Conservation (phyloP, 2,113 vertebrate genomes). For the Dipodomys ordii region DNA sequence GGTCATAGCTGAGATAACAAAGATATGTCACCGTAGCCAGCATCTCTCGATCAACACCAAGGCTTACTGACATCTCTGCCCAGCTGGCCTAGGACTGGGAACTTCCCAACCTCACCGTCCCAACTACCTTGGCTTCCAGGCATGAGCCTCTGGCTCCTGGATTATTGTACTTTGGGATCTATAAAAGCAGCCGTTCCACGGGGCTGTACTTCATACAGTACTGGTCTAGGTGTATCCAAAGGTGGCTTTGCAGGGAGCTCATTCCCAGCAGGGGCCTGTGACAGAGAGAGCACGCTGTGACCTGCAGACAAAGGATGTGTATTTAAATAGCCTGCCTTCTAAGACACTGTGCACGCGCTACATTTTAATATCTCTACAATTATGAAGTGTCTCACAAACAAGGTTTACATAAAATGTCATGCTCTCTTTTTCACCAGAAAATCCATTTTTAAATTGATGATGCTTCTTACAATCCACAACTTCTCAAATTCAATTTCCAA, state of each 20-base stretch:
- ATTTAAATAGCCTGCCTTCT: not conserved
- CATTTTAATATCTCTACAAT: not conserved
- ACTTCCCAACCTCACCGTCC: too few relatives aligned
- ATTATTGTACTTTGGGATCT: not conserved
- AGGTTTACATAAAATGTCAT: not conserved
- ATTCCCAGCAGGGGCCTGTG: accelerated
- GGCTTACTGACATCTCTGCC: too few relatives aligned
- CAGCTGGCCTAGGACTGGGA: too few relatives aligned
- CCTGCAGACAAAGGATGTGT: too few relatives aligned
- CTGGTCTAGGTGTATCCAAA: accelerated
- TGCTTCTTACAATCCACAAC: not conserved
- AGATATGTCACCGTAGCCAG: too few relatives aligned
- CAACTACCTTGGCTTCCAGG: too few relatives aligned
- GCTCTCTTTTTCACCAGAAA: not conserved
- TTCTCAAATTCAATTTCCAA: not conserved
- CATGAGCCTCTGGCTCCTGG: too few relatives aligned
- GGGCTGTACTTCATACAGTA: accelerated
- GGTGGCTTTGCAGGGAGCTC: accelerated
- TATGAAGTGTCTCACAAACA: not conserved
- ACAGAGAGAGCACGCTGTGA: accelerated
- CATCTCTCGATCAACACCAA: too few relatives aligned
- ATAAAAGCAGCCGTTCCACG: accelerated
- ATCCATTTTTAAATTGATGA: not conserved
- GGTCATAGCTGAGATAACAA: too few relatives aligned
- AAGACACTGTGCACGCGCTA: not conserved